These are phyloP conservation scores for Benitochromis conjunctus DNA, from an alignment of 2,113 vertebrate species.

Conservation along the genomic window DNA sequence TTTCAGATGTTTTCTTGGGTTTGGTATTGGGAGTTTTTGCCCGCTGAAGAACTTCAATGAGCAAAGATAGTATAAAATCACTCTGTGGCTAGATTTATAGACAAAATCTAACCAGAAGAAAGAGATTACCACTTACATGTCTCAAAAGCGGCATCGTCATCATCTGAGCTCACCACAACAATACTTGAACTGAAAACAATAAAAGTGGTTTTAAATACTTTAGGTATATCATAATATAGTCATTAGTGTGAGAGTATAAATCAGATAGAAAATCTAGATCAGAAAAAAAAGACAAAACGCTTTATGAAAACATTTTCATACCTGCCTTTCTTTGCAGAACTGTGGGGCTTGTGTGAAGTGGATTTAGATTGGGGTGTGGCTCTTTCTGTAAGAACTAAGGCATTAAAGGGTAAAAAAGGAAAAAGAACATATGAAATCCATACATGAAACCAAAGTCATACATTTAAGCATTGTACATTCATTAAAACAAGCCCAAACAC, in stretches of 20 bases:
- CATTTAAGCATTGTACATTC: background rate
- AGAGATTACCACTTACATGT: conserved; percentile 58
- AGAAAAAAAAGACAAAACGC: background rate
- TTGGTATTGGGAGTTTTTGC: conserved; percentile 69
- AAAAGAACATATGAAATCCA: background rate
- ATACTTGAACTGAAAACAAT: conserved; percentile 20
- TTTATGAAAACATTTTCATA: background rate
- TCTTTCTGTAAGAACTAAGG: conserved; percentile 55
- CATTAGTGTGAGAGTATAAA: background rate
- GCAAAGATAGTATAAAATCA: background rate
- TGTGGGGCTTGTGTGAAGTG: background rate
- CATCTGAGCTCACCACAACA: conserved; percentile 63
- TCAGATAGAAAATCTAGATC: background rate
- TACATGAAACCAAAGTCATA: background rate
- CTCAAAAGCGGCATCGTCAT: conserved; percentile 63
- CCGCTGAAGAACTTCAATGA: conserved; percentile 59
- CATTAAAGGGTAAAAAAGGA: background rate
- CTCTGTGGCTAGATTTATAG: background rate
- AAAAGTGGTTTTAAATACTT: background rate
- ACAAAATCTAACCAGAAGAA: background rate
- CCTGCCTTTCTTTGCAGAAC: conserved; percentile 42
- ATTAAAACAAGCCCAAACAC: background rate
- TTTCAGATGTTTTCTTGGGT: conserved; percentile 10
- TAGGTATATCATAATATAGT: background rate
- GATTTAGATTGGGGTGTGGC: conserved; percentile 60